Evolutionary conservation across 2,888 invertebrate species (phyloP), one percentile per base, ranked within the genome.

Genomic region (Catonia carolina): DNA sequence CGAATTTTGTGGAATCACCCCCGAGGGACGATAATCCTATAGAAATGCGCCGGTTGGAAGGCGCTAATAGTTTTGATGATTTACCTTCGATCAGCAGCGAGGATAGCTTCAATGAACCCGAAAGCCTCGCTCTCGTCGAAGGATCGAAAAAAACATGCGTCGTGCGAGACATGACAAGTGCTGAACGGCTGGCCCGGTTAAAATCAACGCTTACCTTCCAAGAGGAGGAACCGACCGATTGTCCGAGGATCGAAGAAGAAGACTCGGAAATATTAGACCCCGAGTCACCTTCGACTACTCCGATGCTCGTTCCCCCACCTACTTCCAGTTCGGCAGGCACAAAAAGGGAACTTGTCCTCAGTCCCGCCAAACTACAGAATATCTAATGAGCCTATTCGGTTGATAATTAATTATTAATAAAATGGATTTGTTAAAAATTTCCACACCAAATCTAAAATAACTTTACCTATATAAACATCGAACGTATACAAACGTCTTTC

Each of bases 261-360:
- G 62, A 62, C 36, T 62, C 62, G 20, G 62, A 62, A 53, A 54
- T 56, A 33, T 37, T 61, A 42, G 58, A 59, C 49, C 41, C 58
- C 27, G 59, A 58, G 14, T 48, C 60, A 10, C 50, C 50, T 17
- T 47, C 56, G 22, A 37, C 60, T 14, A 42, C 60, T 59, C 59
- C 57, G 69, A 70, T 33, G 67, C 49, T 55, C 47, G 45, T 62
- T 53, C 48, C 61, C 33, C 51, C 62, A 51, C 67, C 70, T 50
- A 61, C 65, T 54, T 67, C 68, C 53, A 65, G 66, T 42, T 64
- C 65, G 55, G 62, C 60, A 50, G 52, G 64, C 60, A 55, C 66
- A 56, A 64, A 68, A 56, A 68, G 69, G 33, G 72, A 72, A 42
- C 72, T 74, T 60, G 73, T 74, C 48, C 69, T 74, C 56, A 74